Base-by-base conservation (phyloP, 2,797 vertebrate genomes). In the Furcifer pardalis region DNA sequence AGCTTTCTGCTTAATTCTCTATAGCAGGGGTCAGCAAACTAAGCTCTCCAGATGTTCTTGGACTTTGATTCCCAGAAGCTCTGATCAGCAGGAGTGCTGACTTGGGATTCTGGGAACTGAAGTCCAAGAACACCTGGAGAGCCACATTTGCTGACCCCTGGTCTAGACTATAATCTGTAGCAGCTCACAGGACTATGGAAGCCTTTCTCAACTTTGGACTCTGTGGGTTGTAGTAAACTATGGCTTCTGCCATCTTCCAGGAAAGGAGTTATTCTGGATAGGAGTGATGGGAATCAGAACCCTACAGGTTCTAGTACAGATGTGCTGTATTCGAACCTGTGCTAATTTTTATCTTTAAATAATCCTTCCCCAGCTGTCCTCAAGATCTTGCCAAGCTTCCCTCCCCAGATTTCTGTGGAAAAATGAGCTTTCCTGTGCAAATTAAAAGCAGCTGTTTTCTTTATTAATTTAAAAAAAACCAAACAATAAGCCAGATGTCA, bases 401-500 rank as follows among this genome's bases (percentile, higher is more conserved):
- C 5, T 1, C 79, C 77, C 60, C 0, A 37, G 78, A 75, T 40
- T 84, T 91, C 87, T 75, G 81, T 79, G 40, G 23, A 84, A 9
- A 46, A 78, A 25, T 17, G 63, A 62, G 62, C 46, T 68, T 59
- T 27, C 42, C 74, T 44, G 23, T 27, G n/a, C 2, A 63, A 1
- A 0, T 25, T 66, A 10, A 19, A 5, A 69, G 65, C 52, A 71
- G 35, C 89, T 87, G 83, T 90, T 92, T 91, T 88, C 78, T 79
- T 89, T 84, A 44, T 86, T 40, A 90, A 92, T 89, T 84, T 82
- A 89, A 88, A 88, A 83, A 88, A 88, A 83, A 88, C 86, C 87
- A 87, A 87, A 87, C 86, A 85, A 60, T 84, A 88, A 78, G 87
- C 74, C 80, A 87, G 87, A 90, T 9, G 88, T 84, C 63, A 82